A percentile compares a stretch with the other conserved stretches of the same genome.
Evolutionary conservation across 2,113 vertebrate species (phyloP).

Genomic region (Chloropsis hardwickii): DNA sequence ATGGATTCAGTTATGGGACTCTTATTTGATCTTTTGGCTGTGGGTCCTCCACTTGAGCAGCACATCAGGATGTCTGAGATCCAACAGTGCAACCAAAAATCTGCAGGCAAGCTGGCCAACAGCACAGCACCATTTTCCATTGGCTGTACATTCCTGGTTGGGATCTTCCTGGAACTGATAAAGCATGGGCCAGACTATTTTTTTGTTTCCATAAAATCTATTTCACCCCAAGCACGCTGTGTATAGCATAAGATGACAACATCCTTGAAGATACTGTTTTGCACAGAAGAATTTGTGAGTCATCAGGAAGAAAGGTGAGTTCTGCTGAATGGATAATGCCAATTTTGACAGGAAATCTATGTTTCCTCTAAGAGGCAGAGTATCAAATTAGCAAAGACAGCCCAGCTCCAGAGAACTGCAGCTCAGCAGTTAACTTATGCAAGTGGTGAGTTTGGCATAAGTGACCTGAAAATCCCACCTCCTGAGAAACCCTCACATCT

Average conservation of each 20-base stretch:
- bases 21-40: neutral
- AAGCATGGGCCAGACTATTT: neutral
- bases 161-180: neutral
- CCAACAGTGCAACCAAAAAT: neutral
- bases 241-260: neutral
- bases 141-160: neutral
- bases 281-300: neutral
- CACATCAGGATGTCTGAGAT: neutral
- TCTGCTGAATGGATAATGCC: neutral
- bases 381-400: conserved; percentile 24
- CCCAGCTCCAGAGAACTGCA: neutral
- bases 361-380: neutral
- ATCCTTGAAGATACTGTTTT: neutral
- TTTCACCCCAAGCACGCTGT: neutral
- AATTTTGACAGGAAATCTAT: conserved; percentile 36
- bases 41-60: neutral
- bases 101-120: neutral
- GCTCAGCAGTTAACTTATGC: conserved; percentile 2
- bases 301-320: neutral
- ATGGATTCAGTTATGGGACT: neutral
- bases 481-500: neutral
- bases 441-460: neutral
- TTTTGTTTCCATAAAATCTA: neutral
- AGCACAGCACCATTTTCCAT: neutral
- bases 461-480: neutral